A percentile compares a stretch with the other conserved stretches of the same genome.
Conservation (phyloP, 2,888 invertebrate species). For the Zaprionus lineosus region DNA sequence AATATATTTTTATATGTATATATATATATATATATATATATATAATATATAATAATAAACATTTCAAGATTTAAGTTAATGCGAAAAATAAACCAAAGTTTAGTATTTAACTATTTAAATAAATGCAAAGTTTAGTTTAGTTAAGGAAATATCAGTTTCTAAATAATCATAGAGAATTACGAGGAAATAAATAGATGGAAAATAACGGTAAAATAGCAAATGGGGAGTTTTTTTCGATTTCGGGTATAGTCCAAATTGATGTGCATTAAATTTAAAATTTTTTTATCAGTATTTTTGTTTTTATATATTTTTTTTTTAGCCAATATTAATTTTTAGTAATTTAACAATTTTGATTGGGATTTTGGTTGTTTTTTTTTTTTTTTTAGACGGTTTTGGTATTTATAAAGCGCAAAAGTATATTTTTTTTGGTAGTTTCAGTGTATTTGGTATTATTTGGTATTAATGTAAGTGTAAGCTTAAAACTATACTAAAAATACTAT, state of each 20-base stretch:
- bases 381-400: constrained; percentile 28
- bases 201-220: constrained; percentile 25
- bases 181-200: background rate
- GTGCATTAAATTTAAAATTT: constrained; percentile 48
- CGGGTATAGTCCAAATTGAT: constrained; percentile 55
- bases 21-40: constrained; percentile 13
- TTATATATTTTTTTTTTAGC: background rate
- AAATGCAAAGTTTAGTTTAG: constrained; percentile 30
- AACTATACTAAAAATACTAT: constrained; percentile 4
- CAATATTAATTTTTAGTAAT: constrained; percentile 19
- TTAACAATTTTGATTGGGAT: constrained; percentile 35
- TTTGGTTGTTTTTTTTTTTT: too few species aligned
- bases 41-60: constrained; percentile 23
- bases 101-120: constrained; percentile 44
- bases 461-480: constrained; percentile 17
- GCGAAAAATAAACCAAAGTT: too few species aligned
- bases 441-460: constrained; percentile 16
- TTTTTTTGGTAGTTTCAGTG: constrained; percentile 13
- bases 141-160: background rate
- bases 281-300: constrained; percentile 10
- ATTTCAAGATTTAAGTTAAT: too few species aligned
- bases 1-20: constrained; percentile 27
- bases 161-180: too few species aligned
- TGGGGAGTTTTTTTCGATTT: constrained; percentile 18
- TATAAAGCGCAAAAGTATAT: constrained; percentile 42